These are phyloP conservation scores for Oryzias sinensis DNA, from an alignment of 2,797 vertebrate species.

Conservation along the genomic window DNA sequence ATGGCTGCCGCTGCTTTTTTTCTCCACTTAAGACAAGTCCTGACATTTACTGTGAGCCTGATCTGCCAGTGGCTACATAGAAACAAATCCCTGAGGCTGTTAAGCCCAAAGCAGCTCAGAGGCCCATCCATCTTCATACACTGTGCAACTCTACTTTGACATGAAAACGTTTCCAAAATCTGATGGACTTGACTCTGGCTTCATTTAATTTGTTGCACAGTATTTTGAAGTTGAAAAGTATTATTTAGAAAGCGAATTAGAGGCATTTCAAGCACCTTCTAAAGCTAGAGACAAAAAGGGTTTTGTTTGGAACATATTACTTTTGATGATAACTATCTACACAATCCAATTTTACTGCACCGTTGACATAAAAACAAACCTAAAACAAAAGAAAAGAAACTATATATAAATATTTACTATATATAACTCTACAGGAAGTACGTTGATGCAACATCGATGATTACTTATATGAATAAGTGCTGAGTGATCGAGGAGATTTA, in stretches of 20 bases:
- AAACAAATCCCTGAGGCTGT: conserved; percentile 19
- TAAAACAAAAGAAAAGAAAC: neutral
- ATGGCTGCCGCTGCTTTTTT: conserved; percentile 53
- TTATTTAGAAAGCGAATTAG: too few relatives aligned
- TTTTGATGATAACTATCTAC: too few relatives aligned
- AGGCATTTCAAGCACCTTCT: too few relatives aligned
- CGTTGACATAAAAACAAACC: neutral
- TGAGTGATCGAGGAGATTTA: neutral
- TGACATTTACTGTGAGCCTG: conserved; percentile 49
- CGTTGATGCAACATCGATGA: conserved; percentile 11
- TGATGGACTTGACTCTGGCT: conserved; percentile 12
- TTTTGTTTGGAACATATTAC: too few relatives aligned
- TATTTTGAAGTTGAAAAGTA: conserved; percentile 2
- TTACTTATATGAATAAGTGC: conserved; percentile 6
- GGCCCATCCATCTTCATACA: conserved; percentile 43
- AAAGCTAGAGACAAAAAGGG: too few relatives aligned
- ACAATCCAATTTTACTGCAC: neutral
- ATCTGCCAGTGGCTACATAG: conserved; percentile 47
- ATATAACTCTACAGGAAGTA: conserved; percentile 13
- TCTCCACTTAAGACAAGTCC: conserved; percentile 45
- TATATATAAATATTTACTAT: neutral
- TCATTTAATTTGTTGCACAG: conserved; percentile 11
- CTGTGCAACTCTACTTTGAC: conserved; percentile 27
- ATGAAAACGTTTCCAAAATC: conserved; percentile 40
- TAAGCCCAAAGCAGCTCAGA: conserved; percentile 31